These are phyloP conservation scores for Hydroisotoma schaefferi DNA, from an alignment of 2,888 invertebrate genomes.

Conservation along the genomic window DNA sequence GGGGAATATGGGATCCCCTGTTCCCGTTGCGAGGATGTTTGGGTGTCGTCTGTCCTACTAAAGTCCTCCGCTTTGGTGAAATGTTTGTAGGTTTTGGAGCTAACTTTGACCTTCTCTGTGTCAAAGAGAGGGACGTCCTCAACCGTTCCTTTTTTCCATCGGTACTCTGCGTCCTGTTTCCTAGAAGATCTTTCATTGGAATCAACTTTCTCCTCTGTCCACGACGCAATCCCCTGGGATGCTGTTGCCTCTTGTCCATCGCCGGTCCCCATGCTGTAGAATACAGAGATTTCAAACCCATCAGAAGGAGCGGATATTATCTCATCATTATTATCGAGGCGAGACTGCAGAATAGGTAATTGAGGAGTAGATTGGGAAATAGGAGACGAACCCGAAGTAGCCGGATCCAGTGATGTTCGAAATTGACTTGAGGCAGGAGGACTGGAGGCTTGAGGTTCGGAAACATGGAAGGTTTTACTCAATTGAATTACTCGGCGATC, in stretches of 20 bases:
- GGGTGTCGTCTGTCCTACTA: too few species aligned
- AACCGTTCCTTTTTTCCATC: not conserved
- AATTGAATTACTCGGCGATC: not conserved
- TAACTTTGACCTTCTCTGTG: too few species aligned
- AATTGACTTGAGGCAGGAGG: not conserved
- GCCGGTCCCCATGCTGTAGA: slow-evolving; percentile 1
- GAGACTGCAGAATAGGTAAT: too few species aligned
- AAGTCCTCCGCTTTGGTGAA: too few species aligned
- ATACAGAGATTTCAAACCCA: not conserved
- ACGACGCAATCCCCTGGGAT: not conserved
- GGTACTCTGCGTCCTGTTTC: not conserved
- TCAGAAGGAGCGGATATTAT: not conserved
- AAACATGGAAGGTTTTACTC: not conserved
- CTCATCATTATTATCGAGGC: not conserved
- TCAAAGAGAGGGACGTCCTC: not conserved
- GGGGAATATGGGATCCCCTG: too few species aligned
- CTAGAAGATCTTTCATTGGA: too few species aligned
- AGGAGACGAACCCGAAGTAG: not conserved
- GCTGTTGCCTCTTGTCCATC: not conserved
- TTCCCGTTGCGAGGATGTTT: too few species aligned
- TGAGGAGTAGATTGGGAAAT: too few species aligned
- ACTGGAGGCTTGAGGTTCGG: not conserved
- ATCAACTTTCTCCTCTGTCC: not conserved
- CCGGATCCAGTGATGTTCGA: not conserved
- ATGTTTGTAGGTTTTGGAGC: too few species aligned